Evolutionary conservation across 2,888 invertebrate species (phyloP), one percentile per base, ranked within the genome.

Genomic region (Cantharis rufa): DNA sequence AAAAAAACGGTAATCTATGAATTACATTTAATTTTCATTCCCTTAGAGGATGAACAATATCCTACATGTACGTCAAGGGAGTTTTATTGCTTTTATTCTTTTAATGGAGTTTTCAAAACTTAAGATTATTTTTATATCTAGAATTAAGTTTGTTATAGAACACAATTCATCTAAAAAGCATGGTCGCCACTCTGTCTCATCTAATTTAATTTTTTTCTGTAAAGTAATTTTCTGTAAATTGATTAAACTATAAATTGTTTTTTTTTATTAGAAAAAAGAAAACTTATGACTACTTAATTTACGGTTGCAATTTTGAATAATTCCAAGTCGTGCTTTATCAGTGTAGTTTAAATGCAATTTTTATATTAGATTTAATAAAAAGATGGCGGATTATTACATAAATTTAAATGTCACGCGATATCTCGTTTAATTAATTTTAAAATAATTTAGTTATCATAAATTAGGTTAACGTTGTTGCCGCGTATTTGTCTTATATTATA

Each of bases 61-160:
- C 48, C 48, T 48, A 48, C n/a, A 48, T 48, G 48, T 69, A 69
- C 16, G 32, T 69, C 27, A 69, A 69, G 16, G 21, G 32, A 69
- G 27, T 27, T 69, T 69, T 27, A 69, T 69, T 69, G 69, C 69
- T 69, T 69, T 69, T 32, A 69, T 69, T 66, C 64, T 66, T 66
- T 66, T 66, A 66, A 66, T 66, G 64, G 64, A 66, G 64, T 66
- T 66, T 66, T 66, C 64, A 66, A 66, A 66, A 66, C 64, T 66
- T 24, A 24, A 66, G 64, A 66, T 66, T 66, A 66, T 66, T 66
- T 66, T 66, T 66, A 66, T 66, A 21, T 66, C 64, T 66, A n/a
- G 24, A 66, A 66, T 21, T 66, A 66, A 66, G 64, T 66, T 64
- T 66, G 64, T 66, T 66, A 66, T 24, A 66, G 24, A 63, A 66